These are phyloP conservation scores for Mus spretus DNA, from an alignment of 2,797 vertebrate species.

Conservation along the genomic window DNA sequence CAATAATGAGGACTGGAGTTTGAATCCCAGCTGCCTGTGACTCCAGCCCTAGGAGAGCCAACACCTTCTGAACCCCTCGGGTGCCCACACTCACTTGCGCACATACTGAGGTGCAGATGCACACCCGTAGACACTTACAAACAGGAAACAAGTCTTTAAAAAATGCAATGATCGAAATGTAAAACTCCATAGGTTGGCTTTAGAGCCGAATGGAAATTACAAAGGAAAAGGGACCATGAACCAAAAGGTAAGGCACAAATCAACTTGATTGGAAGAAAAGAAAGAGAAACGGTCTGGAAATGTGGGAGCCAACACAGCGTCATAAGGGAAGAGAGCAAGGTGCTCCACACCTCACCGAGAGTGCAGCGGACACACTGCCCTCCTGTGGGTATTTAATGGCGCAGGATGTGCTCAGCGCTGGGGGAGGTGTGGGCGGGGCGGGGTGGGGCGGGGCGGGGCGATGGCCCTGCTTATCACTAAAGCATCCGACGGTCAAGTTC, in stretches of 20 bases:
- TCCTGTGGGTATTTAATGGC: neutral
- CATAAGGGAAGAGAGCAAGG: neutral
- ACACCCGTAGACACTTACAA: neutral
- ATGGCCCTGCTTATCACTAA: neutral
- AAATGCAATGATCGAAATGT: neutral
- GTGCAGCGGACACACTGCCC: neutral
- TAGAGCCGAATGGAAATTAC: neutral
- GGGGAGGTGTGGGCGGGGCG: neutral
- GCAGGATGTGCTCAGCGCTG: neutral
- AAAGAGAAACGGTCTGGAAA: neutral
- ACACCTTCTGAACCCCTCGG: neutral
- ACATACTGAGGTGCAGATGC: neutral
- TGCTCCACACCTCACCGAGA: neutral
- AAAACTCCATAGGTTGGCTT: neutral
- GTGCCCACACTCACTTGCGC: neutral
- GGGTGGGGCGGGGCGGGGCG: too few species aligned
- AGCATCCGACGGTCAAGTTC: neutral
- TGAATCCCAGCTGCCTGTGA: neutral
- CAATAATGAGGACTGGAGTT: neutral
- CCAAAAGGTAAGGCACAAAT: neutral
- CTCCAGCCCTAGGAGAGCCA: neutral
- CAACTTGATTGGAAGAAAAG: neutral
- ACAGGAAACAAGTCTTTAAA: neutral
- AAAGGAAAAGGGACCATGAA: neutral
- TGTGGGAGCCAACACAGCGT: too few species aligned